Evolutionary conservation across 2,113 vertebrate genomes (phyloP), one percentile per base, ranked within the genome.

Genomic region (Balaeniceps rex): DNA sequence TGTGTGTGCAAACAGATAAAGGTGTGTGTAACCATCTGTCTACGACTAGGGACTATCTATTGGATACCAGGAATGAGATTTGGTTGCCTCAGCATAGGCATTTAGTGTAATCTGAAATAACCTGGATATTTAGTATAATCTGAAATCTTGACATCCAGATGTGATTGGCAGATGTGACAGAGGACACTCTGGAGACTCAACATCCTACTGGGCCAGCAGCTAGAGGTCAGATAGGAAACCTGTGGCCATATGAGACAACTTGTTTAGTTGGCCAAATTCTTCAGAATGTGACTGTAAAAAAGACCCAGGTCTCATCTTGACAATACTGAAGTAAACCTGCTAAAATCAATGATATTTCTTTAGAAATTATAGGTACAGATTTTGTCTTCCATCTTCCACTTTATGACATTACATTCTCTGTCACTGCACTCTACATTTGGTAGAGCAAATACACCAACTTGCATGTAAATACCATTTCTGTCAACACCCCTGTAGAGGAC

Each of bases 11-110:
- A 42, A 64, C 14, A 68, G 64, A 23, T 23, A 33, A 61, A 61
- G 9, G 6, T 55, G 26, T 55, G 23, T 57, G 28, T 11, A 85
- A 68, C 7, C 26, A 47, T 24, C 15, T 0, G 0, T 16, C 31
- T 87, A 6, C 6, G 23, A 17, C 10, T 26, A 24, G 12, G 25
- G 28, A 38, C 47, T 36, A 29, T 22, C 28, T 52, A 4, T 4
- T 52, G 19, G 54, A 79, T 42, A 29, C 9, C 44, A 79, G 38
- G 10, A 64, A 4, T 87, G 63, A 75, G 19, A 22, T 87, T 66
- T 63, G 7, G 3, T 55, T 79, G 55, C 23, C 13, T 81, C 38
- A 65, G 6, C 10, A 40, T 0, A 29, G 54, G 11, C 22, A 54
- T 70, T 86, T 77, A 40, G 3, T 61, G 42, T 81, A 44, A 81